phyloP scores from a whole-genome alignment of 2,797 vertebrate species.

The Cirrhinus mrigala region DNA sequence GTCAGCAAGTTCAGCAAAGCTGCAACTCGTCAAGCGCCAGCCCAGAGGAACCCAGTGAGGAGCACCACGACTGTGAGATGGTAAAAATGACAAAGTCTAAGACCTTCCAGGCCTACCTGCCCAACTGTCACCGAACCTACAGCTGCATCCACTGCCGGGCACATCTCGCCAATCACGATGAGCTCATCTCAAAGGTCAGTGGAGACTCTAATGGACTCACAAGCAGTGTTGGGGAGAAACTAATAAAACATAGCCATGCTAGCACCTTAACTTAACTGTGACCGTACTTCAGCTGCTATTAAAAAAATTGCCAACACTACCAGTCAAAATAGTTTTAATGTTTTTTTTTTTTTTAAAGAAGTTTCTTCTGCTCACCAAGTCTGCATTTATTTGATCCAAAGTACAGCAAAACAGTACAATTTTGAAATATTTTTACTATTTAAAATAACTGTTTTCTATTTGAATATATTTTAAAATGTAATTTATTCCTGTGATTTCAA shows the following conservation, averaged over 20 bases:
- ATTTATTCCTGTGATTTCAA: no score
- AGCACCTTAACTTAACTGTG: not conserved
- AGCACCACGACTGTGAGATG: conserved; percentile 89
- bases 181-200: conserved; percentile 97
- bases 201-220: conserved; percentile 15
- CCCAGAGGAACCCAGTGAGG: conserved; percentile 89
- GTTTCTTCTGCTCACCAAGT: no score
- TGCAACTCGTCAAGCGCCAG: conserved; percentile 88
- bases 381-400: no score
- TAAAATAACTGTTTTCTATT: no score
- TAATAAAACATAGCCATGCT: not conserved
- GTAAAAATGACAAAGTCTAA: conserved; percentile 99
- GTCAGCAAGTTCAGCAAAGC: conserved; percentile 94
- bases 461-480: no score
- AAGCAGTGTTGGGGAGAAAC: not conserved
- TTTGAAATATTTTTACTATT: no score
- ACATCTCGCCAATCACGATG: conserved; percentile 98
- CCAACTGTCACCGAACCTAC: conserved; percentile 94
- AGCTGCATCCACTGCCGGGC: conserved; percentile 99
- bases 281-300: not conserved
- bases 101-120: conserved; percentile 98
- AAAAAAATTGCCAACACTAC: no score
- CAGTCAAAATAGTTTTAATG: no score
- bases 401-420: no score
- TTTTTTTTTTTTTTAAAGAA: no score